Conservation (phyloP, 2,113 vertebrate genomes). For the Haemorhous mexicanus region DNA sequence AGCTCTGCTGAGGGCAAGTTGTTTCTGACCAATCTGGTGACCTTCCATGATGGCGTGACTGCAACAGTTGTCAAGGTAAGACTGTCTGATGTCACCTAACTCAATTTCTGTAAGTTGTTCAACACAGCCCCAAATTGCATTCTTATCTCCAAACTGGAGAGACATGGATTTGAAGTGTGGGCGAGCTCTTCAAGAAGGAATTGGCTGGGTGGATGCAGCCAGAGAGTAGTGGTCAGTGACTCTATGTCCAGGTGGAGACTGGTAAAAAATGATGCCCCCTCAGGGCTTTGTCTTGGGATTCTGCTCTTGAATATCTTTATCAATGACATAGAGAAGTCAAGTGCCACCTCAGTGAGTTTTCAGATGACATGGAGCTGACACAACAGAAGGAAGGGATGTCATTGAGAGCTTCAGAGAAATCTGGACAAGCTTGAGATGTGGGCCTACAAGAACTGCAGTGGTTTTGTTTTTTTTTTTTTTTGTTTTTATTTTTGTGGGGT, state of each 20-base stretch:
- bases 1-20: background rate
- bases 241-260: background rate
- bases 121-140: rapidly evolving
- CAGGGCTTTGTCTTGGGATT: background rate
- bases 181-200: background rate
- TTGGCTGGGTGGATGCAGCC: background rate
- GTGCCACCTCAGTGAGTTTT: background rate
- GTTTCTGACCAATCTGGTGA: background rate
- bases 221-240: background rate
- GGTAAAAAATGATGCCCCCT: background rate
- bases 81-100: background rate
- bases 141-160: background rate
- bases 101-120: background rate
- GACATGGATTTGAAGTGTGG: background rate
- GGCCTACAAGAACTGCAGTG: rapidly evolving
- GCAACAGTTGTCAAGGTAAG: background rate
- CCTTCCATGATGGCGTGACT: background rate
- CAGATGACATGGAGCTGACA: background rate
- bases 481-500: too few species aligned
- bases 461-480: background rate
- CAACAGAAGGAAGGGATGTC: background rate
- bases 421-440: background rate
- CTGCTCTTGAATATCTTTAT: background rate
- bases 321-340: background rate
- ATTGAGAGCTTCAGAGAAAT: background rate